A percentile compares a stretch with the other conserved stretches of the same genome.
Conservation (phyloP, 2,113 vertebrate species). For the Indicator indicator region DNA sequence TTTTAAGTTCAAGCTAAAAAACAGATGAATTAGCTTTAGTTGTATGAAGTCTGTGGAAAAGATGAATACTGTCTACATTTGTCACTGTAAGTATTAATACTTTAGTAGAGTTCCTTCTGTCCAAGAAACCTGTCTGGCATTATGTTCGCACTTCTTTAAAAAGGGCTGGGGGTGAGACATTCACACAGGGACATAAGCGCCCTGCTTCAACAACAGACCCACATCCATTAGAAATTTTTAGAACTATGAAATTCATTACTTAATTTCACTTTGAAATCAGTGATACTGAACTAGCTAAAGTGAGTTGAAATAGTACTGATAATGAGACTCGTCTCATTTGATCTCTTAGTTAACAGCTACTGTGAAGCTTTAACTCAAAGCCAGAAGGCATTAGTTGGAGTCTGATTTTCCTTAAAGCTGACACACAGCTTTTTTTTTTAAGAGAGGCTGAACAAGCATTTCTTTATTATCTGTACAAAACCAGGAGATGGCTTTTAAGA, state of each 20-base stretch:
- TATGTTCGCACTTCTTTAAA: not conserved
- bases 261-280: not conserved
- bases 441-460: not conserved
- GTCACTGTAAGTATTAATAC: not conserved
- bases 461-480: not conserved
- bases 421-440: not conserved
- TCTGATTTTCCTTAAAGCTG: not conserved
- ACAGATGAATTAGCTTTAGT: not conserved
- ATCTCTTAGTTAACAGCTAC: not conserved
- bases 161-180: not conserved
- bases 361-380: not conserved
- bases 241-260: rapidly evolving
- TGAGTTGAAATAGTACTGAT: not conserved
- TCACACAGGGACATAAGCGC: not conserved
- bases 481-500: not conserved
- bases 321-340: not conserved
- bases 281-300: not conserved
- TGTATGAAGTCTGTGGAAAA: not conserved
- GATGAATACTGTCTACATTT: not conserved
- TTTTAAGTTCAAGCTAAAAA: not conserved
- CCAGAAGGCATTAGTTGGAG: not conserved
- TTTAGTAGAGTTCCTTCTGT: not conserved
- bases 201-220: not conserved
- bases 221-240: not conserved
- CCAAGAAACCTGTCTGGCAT: not conserved